A percentile compares a stretch with the other conserved stretches of the same genome.
These are phyloP conservation scores for Uria aalge DNA, from an alignment of 2,113 vertebrate genomes.

Conservation along the genomic window DNA sequence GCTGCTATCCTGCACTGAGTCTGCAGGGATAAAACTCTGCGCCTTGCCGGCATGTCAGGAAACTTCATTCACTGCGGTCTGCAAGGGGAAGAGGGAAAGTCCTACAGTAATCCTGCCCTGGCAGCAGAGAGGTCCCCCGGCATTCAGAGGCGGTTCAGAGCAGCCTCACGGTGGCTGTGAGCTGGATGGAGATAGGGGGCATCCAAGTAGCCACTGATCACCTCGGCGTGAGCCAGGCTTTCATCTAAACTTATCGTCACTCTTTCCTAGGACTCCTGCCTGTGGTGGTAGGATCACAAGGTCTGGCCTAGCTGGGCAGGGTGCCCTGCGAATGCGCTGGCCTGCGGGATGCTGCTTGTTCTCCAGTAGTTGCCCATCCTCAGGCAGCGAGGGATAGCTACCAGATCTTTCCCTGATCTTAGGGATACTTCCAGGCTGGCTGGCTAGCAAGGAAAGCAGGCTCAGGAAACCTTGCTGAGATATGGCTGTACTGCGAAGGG, in stretches of 20 bases:
- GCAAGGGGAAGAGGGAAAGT: background rate
- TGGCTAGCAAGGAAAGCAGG: background rate
- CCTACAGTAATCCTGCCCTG: background rate
- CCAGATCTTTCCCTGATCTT: background rate
- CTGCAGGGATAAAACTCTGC: background rate
- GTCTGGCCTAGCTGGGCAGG: background rate
- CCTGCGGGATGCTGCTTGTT: background rate
- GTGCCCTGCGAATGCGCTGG: background rate
- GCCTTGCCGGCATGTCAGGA: background rate
- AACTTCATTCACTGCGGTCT: background rate
- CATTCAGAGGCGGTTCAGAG: background rate
- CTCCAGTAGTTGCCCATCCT: background rate
- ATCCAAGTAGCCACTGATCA: background rate
- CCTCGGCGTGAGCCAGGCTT: background rate
- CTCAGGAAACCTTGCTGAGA: background rate
- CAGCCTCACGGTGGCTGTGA: background rate
- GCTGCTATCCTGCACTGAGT: background rate
- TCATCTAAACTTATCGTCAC: fast-evolving
- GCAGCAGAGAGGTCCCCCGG: background rate
- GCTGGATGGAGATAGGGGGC: background rate
- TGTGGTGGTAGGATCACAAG: background rate
- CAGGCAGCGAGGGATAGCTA: background rate
- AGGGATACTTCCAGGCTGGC: background rate
- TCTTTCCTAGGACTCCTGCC: background rate
- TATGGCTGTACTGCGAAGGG: background rate